Percentiles rank a stretch among this genome's conserved stretches.
These are phyloP conservation scores for Phortica variegata DNA, from an alignment of 1,140 invertebrate genomes.

Conservation along the genomic window DNA sequence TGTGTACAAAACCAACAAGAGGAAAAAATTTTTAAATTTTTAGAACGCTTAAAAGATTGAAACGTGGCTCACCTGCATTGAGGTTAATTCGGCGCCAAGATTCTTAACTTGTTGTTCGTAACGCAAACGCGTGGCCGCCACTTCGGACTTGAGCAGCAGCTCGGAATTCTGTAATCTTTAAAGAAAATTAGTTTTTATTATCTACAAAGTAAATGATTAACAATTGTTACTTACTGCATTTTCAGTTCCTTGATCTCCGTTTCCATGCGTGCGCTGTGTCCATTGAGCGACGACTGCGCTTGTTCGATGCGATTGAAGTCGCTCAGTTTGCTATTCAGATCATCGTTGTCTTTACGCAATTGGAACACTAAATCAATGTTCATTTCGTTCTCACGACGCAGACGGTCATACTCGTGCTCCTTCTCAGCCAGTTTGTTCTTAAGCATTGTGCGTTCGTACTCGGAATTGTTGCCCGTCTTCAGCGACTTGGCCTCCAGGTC, in stretches of 20 bases:
- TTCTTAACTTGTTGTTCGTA: conserved; percentile 86
- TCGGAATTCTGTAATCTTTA: conserved; percentile 72
- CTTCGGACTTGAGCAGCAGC: conserved; percentile 78
- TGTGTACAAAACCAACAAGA: background rate
- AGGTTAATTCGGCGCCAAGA: conserved; percentile 82
- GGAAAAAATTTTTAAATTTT: background rate
- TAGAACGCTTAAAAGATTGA: too few species aligned
- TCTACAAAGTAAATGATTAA: background rate
- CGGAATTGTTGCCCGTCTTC: conserved; percentile 59
- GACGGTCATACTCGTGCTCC: conserved; percentile 70
- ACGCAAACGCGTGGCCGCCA: conserved; percentile 81
- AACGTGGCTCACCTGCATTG: conserved; percentile 68
- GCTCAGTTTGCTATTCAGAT: conserved; percentile 75
- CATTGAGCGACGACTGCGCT: conserved; percentile 74
- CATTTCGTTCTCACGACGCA: conserved; percentile 72
- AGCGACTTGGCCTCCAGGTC: conserved; percentile 41
- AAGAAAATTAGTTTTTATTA: conserved; percentile 8
- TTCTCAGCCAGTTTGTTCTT: conserved; percentile 73
- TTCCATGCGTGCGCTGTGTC: conserved; percentile 72
- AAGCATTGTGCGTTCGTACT: conserved; percentile 67
- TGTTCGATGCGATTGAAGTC: conserved; percentile 84
- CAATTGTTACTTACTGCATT: conserved; percentile 58
- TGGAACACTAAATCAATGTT: conserved; percentile 71
- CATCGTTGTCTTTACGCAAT: conserved; percentile 74
- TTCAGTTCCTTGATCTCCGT: conserved; percentile 73